Evolutionary conservation across 1,140 invertebrate genomes (phyloP).

Genomic region (Drosophila elegans): DNA sequence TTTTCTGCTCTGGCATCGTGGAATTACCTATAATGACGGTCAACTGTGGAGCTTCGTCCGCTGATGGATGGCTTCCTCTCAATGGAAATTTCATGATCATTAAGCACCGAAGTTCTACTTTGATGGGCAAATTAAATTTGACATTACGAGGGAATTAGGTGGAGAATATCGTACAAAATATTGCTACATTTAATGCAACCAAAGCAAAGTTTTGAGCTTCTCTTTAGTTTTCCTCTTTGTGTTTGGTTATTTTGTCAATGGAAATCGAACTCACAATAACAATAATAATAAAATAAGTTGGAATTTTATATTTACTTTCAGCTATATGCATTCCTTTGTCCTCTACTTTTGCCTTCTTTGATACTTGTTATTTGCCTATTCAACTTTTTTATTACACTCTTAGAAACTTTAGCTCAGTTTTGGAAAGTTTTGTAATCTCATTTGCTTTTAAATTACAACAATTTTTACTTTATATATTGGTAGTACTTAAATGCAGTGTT

Average conservation of each 20-base stretch:
- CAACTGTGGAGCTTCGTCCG: conserved; percentile 14
- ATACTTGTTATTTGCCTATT: conserved; percentile 13
- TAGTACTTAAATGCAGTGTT: too few relatives aligned
- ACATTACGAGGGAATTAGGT: conserved; percentile 7
- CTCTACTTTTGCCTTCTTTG: background rate
- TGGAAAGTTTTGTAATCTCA: too few relatives aligned
- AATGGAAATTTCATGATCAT: conserved; percentile 41
- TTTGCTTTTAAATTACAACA: too few relatives aligned
- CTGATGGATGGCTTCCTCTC: conserved; percentile 45
- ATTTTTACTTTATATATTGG: too few relatives aligned
- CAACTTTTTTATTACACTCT: conserved; percentile 33
- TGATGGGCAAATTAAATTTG: conserved; percentile 40
- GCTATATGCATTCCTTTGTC: conserved; percentile 8
- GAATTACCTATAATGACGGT: conserved; percentile 53
- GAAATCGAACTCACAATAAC: background rate
- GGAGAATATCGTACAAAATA: conserved; percentile 1
- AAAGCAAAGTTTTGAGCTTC: background rate
- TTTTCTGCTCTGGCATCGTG: conserved; percentile 33
- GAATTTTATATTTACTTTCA: conserved; percentile 4
- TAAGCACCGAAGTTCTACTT: conserved; percentile 21
- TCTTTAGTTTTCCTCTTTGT: background rate
- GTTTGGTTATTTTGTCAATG: background rate
- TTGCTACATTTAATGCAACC: conserved; percentile 12
- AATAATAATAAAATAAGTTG: conserved; percentile 8
- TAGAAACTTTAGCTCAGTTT: background rate